Evolutionary conservation across 2,888 invertebrate genomes (phyloP).

Genomic region (Ochlodes sylvanus): DNA sequence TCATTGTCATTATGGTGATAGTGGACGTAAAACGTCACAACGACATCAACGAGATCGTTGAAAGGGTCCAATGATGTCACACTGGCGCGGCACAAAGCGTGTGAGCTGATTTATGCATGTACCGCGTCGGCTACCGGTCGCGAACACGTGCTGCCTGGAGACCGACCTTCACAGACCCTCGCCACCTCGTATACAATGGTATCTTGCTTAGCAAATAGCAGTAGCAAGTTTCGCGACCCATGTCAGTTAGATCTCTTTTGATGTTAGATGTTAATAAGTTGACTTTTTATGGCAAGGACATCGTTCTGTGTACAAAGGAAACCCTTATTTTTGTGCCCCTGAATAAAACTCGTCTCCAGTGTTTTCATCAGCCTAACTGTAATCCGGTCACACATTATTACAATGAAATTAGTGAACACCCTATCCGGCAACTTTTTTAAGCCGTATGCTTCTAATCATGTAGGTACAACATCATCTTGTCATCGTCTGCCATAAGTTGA

Average conservation of each 20-base stretch:
- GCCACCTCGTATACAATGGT: not conserved
- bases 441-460: too few species aligned
- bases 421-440: too few species aligned
- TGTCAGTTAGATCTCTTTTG: not conserved
- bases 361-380: too few species aligned
- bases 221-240: not conserved
- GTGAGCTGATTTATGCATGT: constrained; percentile 6
- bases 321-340: too few species aligned
- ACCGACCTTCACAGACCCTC: not conserved
- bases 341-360: too few species aligned
- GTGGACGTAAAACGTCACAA: not conserved
- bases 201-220: not conserved
- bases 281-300: too few species aligned
- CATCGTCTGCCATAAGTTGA: too few species aligned
- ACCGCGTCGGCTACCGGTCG: not conserved
- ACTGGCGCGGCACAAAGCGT: constrained; percentile 25
- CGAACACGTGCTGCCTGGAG: constrained; percentile 1
- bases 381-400: too few species aligned
- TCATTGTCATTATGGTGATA: not conserved
- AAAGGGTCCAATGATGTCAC: constrained; percentile 19
- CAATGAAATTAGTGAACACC: too few species aligned
- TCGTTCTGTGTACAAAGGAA: too few species aligned
- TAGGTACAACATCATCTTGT: too few species aligned
- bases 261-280: not conserved
- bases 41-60: not conserved